These are phyloP conservation scores for Bombus terrestris DNA, from an alignment of 1,140 invertebrate genomes.

Conservation along the genomic window DNA sequence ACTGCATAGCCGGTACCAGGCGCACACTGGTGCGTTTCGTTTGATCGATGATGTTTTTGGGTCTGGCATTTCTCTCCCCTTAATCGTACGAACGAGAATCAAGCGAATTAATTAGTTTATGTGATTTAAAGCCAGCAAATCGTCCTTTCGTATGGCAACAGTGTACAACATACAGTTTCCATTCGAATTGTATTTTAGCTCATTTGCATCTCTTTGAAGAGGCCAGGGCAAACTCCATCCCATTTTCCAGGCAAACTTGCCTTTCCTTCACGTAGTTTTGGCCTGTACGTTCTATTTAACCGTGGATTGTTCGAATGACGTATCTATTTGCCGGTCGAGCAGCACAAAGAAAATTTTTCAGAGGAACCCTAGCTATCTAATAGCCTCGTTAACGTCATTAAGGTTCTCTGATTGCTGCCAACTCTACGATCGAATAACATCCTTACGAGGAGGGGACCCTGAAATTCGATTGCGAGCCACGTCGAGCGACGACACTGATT, in stretches of 20 bases:
- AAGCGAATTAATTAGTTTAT: background rate
- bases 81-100: too few species aligned
- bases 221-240: background rate
- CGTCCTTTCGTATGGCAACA: background rate
- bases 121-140: background rate
- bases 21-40: background rate
- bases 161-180: background rate
- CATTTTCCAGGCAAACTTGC: background rate
- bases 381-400: constrained; percentile 51
- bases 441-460: constrained; percentile 26
- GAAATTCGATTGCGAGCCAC: constrained; percentile 40
- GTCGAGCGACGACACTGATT: background rate
- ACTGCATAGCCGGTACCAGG: background rate
- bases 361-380: constrained; percentile 24
- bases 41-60: constrained; percentile 39
- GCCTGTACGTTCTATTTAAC: background rate
- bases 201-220: constrained; percentile 10
- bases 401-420: constrained; percentile 45
- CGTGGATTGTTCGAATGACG: background rate
- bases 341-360: constrained; percentile 34
- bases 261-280: background rate
- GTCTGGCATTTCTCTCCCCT: too few species aligned
- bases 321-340: constrained; percentile 11
- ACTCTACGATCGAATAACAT: constrained; percentile 41
- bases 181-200: background rate